Percentiles rank a stretch among this genome's conserved stretches.
phyloP scores from a whole-genome alignment of 2,797 vertebrate species.

The Lagorchestes hirsutus region DNA sequence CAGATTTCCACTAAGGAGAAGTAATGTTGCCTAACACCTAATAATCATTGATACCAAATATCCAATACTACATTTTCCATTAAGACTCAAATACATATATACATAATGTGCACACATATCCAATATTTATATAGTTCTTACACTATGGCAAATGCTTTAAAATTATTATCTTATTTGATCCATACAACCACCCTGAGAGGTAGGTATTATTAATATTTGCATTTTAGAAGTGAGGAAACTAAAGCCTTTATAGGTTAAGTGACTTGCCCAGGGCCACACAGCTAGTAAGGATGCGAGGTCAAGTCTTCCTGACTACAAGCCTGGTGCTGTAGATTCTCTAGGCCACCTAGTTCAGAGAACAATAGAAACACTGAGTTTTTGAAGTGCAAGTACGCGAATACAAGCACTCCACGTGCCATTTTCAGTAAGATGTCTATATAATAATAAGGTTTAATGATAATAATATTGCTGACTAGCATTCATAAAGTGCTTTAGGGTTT shows the following conservation, averaged over 20 bases:
- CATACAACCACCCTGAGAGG: background rate
- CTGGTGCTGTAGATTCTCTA: background rate
- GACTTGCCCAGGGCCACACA: background rate
- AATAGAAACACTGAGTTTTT: background rate
- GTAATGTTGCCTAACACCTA: background rate
- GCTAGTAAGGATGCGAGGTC: background rate
- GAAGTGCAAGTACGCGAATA: background rate
- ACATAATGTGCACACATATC: background rate
- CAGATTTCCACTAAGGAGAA: background rate
- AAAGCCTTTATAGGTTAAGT: background rate
- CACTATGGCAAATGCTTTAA: background rate
- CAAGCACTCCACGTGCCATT: background rate
- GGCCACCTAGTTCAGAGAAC: background rate
- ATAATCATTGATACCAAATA: background rate
- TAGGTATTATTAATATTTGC: background rate
- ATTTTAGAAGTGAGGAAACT: background rate
- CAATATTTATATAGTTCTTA: background rate
- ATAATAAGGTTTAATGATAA: background rate
- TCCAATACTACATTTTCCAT: background rate
- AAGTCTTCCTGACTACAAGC: background rate
- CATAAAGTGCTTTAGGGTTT: background rate
- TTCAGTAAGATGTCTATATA: background rate
- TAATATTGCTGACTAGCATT: background rate
- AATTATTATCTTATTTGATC: background rate
- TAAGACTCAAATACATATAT: background rate